Conservation (phyloP, 1,140 invertebrate genomes). For the Ostrea denselamellosa region DNA sequence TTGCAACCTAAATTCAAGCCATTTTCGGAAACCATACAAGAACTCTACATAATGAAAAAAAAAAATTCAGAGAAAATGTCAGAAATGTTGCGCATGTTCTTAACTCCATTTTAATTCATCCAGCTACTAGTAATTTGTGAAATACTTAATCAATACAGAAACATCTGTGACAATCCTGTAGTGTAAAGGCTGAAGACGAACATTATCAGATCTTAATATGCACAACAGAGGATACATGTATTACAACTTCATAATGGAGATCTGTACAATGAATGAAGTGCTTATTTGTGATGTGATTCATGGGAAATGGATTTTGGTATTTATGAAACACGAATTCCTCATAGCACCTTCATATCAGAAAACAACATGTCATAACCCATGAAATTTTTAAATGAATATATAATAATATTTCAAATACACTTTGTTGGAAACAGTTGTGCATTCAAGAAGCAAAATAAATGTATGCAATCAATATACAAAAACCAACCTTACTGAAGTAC, state of each 20-base stretch:
- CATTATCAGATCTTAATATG: neutral
- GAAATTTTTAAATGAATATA: neutral
- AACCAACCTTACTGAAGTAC: too few relatives aligned
- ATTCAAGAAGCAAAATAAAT: neutral
- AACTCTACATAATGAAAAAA: too few relatives aligned
- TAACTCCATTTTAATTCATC: too few relatives aligned
- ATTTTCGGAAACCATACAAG: too few relatives aligned
- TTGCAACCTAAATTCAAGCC: too few relatives aligned
- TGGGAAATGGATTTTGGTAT: neutral
- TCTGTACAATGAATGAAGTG: neutral
- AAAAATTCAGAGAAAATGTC: too few relatives aligned
- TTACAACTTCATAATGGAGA: neutral
- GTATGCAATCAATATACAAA: neutral
- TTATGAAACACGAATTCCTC: neutral
- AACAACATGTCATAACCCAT: neutral
- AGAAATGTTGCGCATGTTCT: too few relatives aligned
- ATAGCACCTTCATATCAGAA: slow-evolving; percentile 7
- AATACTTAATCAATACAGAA: neutral
- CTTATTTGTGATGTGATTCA: neutral
- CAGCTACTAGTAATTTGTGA: too few relatives aligned
- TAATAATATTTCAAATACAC: neutral
- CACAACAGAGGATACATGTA: neutral
- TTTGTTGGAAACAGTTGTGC: neutral
- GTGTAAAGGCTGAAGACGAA: neutral
- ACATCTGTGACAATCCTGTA: neutral